Evolutionary conservation across 2,797 vertebrate species (phyloP).

Genomic region (Karalla daura): DNA sequence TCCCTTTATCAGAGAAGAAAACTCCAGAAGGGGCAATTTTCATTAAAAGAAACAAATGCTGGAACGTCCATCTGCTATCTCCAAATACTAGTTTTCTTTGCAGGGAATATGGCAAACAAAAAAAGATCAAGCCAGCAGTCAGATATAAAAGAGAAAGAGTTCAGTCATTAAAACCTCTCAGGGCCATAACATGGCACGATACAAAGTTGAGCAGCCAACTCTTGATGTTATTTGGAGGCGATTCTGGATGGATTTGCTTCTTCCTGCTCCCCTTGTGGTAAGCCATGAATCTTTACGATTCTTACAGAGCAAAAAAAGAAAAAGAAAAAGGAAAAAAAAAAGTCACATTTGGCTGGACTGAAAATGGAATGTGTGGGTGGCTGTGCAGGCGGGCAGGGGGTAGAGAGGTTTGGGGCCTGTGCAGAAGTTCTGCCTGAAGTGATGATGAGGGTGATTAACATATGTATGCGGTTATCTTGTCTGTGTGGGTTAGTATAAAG

Average conservation of each 20-base stretch:
- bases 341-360: conserved; percentile 19
- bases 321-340: too few relatives aligned
- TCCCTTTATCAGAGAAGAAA: neutral
- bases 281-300: conserved; percentile 39
- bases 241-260: conserved; percentile 29
- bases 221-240: conserved; percentile 44
- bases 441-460: conserved; percentile 41
- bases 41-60: conserved; percentile 17
- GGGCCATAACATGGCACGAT: conserved; percentile 31
- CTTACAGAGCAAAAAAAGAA: conserved; percentile 9
- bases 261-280: conserved; percentile 41
- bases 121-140: conserved; percentile 35
- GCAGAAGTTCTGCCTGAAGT: conserved; percentile 33
- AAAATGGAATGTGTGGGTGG: conserved; percentile 42
- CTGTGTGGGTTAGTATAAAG: conserved; percentile 5
- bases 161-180: conserved; percentile 53
- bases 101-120: conserved; percentile 26
- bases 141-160: conserved; percentile 48
- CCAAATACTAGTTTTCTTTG: neutral
- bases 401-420: conserved; percentile 19
- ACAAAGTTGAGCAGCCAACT: conserved; percentile 47
- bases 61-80: conserved; percentile 35
- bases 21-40: neutral
- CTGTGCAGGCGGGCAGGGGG: conserved; percentile 9
- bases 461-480: conserved; percentile 33